A percentile compares a stretch with the other conserved stretches of the same genome.
phyloP scores from a whole-genome alignment of 2,797 vertebrate species.

The Alcedo atthis region DNA sequence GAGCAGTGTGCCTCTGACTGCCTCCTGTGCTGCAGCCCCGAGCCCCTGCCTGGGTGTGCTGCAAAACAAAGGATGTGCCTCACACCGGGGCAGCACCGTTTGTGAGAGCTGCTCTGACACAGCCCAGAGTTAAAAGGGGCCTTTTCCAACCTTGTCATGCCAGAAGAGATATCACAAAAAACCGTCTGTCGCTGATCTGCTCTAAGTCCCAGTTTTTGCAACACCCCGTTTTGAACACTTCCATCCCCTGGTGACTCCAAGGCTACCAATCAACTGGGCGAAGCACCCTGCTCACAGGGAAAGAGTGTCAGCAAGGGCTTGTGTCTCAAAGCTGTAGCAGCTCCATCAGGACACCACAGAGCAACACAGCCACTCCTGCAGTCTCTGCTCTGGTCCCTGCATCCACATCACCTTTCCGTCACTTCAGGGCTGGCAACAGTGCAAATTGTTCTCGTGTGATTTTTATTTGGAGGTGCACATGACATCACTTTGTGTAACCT shows the following conservation, averaged over 20 bases:
- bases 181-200: not conserved
- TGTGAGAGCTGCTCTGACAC: not conserved
- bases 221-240: not conserved
- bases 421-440: fast-evolving
- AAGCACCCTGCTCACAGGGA: not conserved
- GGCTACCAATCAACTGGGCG: not conserved
- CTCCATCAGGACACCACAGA: not conserved
- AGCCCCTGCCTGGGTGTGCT: not conserved
- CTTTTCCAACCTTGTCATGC: slow-evolving; percentile 10
- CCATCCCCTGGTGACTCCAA: not conserved
- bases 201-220: slow-evolving; percentile 18
- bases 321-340: not conserved
- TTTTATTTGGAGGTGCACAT: not conserved
- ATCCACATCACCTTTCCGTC: fast-evolving
- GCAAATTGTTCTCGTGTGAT: not conserved
- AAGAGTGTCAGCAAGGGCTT: not conserved
- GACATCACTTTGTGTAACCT: not conserved
- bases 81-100: not conserved
- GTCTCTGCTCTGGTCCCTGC: not conserved
- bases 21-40: no score
- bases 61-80: slow-evolving; percentile 19
- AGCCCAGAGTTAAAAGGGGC: not conserved
- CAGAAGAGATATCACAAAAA: slow-evolving; percentile 42
- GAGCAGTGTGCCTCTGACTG: not conserved
- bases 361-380: not conserved